Evolutionary conservation across 2,113 vertebrate genomes (phyloP).

Genomic region (Pholis gunnellus): DNA sequence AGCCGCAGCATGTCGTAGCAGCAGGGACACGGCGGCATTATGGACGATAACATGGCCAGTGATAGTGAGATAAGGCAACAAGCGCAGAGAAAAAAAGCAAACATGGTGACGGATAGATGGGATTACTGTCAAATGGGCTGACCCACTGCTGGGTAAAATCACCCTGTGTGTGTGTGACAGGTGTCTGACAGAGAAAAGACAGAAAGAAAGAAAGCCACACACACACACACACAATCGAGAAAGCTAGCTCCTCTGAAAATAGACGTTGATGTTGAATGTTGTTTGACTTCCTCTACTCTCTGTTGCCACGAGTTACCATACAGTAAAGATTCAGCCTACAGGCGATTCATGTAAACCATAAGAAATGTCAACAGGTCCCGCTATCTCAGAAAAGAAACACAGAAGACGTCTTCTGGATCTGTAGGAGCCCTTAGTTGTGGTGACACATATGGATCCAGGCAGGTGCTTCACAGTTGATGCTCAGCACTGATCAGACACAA

Average conservation of each 20-base stretch:
- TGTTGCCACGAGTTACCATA: slow-evolving; percentile 8
- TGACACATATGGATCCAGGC: slow-evolving; percentile 21
- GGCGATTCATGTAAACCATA: neutral
- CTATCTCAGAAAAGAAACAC: neutral
- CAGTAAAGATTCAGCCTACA: neutral
- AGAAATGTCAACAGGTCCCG: neutral
- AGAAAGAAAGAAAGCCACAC: neutral
- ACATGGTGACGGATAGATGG: slow-evolving; percentile 38
- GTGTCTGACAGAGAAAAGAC: slow-evolving; percentile 32
- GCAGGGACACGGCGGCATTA: slow-evolving; percentile 20
- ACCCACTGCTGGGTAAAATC: slow-evolving; percentile 34
- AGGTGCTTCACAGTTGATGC: slow-evolving; percentile 40
- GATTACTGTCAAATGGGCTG: slow-evolving; percentile 49
- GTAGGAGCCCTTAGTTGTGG: slow-evolving; percentile 2
- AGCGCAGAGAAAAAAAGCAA: slow-evolving; percentile 19
- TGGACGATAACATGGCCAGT: slow-evolving; percentile 37
- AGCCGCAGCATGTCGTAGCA: slow-evolving; percentile 12
- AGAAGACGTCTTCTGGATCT: neutral
- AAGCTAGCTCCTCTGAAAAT: slow-evolving; percentile 2
- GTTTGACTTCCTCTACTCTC: neutral
- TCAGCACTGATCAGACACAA: slow-evolving; percentile 41
- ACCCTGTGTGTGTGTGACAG: slow-evolving; percentile 28
- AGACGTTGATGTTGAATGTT: slow-evolving; percentile 3
- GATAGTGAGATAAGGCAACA: slow-evolving; percentile 53
- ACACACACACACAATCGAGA: neutral